Conservation (phyloP, 2,797 vertebrate species). For the Falco biarmicus region DNA sequence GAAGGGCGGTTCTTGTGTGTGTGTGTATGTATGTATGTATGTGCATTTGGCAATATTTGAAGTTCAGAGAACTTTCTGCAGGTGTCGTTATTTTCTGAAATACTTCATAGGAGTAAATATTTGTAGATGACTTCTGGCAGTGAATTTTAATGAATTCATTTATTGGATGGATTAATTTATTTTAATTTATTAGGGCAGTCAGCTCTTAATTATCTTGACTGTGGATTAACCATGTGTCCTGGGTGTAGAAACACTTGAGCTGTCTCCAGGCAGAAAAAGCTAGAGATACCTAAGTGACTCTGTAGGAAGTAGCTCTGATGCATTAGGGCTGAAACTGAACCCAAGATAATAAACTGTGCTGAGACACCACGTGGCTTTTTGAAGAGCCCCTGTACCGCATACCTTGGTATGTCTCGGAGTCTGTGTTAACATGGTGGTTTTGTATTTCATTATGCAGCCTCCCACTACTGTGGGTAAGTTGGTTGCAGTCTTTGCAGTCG, state of each 20-base stretch:
- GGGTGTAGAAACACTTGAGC: neutral
- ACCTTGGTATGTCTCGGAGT: neutral
- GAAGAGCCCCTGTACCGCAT: neutral
- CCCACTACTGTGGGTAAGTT: neutral
- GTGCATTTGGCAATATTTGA: neutral
- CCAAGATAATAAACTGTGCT: neutral
- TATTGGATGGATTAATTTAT: neutral
- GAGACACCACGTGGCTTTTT: neutral
- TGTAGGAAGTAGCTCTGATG: neutral
- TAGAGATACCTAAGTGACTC: neutral
- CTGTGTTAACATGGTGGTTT: neutral
- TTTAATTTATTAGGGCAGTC: neutral
- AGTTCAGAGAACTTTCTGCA: neutral
- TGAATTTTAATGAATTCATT: neutral
- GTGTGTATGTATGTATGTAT: fast-evolving
- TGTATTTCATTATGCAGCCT: neutral
- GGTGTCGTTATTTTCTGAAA: neutral
- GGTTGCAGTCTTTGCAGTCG: neutral
- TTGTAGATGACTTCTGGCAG: neutral
- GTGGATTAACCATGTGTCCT: neutral
- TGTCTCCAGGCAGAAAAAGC: neutral
- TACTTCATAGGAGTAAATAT: neutral
- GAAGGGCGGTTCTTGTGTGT: neutral
- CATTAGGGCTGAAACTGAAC: neutral
- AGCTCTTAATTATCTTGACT: neutral